Percentiles rank a stretch among this genome's conserved stretches.
Conservation (phyloP, 2,888 invertebrate genomes). For the Esperia sulphurella region DNA sequence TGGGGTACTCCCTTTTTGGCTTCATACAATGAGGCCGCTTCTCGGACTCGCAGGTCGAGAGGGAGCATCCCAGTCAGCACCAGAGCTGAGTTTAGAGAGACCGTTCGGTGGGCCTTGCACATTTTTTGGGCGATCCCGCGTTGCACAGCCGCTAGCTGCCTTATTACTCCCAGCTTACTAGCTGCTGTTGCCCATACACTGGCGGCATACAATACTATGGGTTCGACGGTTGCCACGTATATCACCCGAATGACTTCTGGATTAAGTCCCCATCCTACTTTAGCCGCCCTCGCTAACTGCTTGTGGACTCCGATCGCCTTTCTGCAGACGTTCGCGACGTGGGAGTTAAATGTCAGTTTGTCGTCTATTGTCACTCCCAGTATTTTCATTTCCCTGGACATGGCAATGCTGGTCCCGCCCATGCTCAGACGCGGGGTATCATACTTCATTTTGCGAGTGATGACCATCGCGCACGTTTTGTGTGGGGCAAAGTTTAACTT, state of each 20-base stretch:
- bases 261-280: constrained; percentile 7
- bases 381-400: too few species aligned
- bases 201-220: not conserved
- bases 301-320: not conserved
- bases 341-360: constrained; percentile 11
- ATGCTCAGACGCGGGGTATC: constrained; percentile 12
- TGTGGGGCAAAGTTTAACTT: constrained; percentile 12
- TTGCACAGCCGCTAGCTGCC: not conserved
- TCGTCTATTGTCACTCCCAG: constrained; percentile 10
- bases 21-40: not conserved
- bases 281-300: constrained; percentile 7
- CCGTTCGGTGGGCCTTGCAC: not conserved
- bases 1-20: not conserved
- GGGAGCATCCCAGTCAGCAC: constrained; percentile 11
- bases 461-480: constrained; percentile 11
- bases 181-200: not conserved
- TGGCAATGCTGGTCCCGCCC: not conserved
- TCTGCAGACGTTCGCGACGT: constrained; percentile 5
- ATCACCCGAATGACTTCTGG: not conserved
- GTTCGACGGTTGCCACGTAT: not conserved
- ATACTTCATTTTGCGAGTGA: constrained; percentile 10
- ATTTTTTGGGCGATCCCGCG: constrained; percentile 6
- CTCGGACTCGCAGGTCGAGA: constrained; percentile 7
- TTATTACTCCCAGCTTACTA: not conserved
- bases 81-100: constrained; percentile 8